phyloP scores from a whole-genome alignment of 2,113 vertebrate genomes.

The Petromus typicus region DNA sequence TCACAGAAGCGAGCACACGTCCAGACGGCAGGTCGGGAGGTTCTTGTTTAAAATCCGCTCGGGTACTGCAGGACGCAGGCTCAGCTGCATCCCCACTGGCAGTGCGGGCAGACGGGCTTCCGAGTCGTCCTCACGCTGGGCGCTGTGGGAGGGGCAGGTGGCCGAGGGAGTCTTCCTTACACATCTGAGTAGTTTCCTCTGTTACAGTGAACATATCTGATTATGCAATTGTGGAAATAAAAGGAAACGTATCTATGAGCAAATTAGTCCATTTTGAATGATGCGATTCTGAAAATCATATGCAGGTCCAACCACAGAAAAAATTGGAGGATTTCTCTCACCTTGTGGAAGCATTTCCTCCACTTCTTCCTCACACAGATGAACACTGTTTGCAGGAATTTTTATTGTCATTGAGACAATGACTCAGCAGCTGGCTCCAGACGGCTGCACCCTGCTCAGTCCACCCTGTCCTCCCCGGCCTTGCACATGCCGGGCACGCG shows the following conservation, averaged over 20 bases:
- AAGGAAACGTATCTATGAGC: background rate
- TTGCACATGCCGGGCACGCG: too few relatives aligned
- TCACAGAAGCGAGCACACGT: too few relatives aligned
- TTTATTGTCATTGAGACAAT: too few relatives aligned
- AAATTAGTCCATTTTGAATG: background rate
- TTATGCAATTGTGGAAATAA: background rate
- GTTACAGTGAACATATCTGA: background rate
- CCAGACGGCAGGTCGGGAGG: rapidly evolving
- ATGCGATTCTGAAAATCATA: background rate
- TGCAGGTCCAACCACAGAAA: background rate
- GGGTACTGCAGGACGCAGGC: rapidly evolving
- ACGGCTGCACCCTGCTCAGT: too few relatives aligned
- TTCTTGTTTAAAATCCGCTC: background rate
- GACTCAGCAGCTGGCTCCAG: too few relatives aligned
- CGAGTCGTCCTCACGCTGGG: background rate
- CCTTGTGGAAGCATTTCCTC: rapidly evolving
- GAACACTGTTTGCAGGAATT: background rate
- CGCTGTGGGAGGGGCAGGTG: rapidly evolving
- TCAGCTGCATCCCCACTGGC: background rate
- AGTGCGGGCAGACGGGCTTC: rapidly evolving
- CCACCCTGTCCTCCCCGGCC: too few relatives aligned
- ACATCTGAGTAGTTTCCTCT: background rate
- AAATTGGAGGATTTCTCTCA: rapidly evolving
- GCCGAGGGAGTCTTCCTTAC: background rate
- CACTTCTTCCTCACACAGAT: background rate